Base-by-base conservation (phyloP, 2,797 vertebrate genomes). In the Thaleichthys pacificus region DNA sequence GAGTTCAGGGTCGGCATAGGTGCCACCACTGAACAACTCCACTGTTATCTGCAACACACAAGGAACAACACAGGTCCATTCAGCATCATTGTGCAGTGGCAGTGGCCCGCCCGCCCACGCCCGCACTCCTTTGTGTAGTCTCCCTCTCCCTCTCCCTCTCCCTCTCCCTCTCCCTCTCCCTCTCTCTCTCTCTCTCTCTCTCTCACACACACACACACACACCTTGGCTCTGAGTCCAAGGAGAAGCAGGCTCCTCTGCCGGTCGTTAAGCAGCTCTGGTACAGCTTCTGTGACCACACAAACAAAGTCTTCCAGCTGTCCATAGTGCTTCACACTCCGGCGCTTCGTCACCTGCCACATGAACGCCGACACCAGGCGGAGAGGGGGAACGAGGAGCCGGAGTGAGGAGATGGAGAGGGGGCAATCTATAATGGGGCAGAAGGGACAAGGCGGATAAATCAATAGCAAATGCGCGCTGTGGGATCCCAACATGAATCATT, bases 291-390 rank as follows among this genome's bases (percentile, higher is more conserved):
- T 88, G 9, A 84, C 85, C 82, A 88, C 3, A 71, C 69, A 61
- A 21, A 91, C 86, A 56, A 90, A 89, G 66, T 90, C 88, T 70
- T 84, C 89, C 77, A 91, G 61, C 78, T 85, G 84, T 81, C 84
- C 85, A 67, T 89, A 89, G 74, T 88, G 84, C 75, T 56, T n/a
- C 42, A 71, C 61, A 0, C 76, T 81, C 15, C 72, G 80, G 19
- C 68, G 80, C 54, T 1, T 71, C 0, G 66, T 68, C 0, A 89
- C 85, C 74, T 79, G 84, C 88, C 88, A 90, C 87, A 90, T 83
- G 0, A 81, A 80, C 0, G 86, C 89, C 0, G 85, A 82, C 47
- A 90, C 73, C 49, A 91, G 76, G 66, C 88, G 87, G 49, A 91
- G 82, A 15, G 88, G 89, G 3, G 90, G 86, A 24, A 87, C n/a